phyloP scores from a whole-genome alignment of 2,797 vertebrate genomes.

The Phrynocephalus vlangalii region DNA sequence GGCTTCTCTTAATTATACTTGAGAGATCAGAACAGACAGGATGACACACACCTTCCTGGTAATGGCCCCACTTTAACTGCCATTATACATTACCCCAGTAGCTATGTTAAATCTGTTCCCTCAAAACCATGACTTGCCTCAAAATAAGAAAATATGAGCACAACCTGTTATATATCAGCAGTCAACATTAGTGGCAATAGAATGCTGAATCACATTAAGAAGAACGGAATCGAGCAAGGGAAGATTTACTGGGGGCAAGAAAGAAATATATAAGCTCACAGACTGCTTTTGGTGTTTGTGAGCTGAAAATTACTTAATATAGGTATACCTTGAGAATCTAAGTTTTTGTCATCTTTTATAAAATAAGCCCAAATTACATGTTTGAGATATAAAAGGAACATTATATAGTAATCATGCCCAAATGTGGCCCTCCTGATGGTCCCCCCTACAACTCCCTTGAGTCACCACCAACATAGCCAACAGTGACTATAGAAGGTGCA shows the following conservation, averaged over 20 bases:
- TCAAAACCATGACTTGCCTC: neutral
- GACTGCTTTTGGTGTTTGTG: neutral
- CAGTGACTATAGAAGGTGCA: too few species aligned
- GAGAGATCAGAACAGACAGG: neutral
- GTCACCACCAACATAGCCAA: too few species aligned
- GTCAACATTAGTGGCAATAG: neutral
- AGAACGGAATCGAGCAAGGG: too few species aligned
- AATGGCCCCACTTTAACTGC: neutral
- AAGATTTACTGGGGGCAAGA: neutral
- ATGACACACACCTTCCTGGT: neutral
- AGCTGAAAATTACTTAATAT: too few species aligned
- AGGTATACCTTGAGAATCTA: too few species aligned
- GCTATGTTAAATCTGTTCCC: neutral
- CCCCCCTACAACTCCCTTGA: too few species aligned
- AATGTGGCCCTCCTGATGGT: too few species aligned
- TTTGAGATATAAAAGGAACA: too few species aligned
- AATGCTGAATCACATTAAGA: neutral
- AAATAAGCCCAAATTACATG: too few species aligned
- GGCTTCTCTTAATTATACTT: conserved; percentile 1
- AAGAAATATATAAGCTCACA: neutral
- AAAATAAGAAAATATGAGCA: too few species aligned
- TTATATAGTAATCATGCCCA: too few species aligned
- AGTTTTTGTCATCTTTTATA: too few species aligned
- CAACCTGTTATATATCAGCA: neutral
- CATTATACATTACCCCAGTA: neutral